Evolutionary conservation across 2,888 invertebrate species (phyloP), one percentile per base, ranked within the genome.

Genomic region (Aspidapion aeneum): DNA sequence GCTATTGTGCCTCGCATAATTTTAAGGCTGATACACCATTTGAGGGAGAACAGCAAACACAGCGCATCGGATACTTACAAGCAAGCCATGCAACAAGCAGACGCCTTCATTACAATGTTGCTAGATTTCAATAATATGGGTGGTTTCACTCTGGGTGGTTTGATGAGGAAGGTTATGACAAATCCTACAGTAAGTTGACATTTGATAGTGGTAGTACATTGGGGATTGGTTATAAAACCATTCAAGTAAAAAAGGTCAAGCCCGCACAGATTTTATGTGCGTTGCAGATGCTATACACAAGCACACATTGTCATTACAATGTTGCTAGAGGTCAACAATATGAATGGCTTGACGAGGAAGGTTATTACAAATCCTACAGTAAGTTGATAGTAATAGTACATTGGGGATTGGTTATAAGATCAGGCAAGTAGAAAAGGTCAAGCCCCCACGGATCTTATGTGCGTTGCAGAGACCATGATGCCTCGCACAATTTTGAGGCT

Each of bases 41-140:
- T 98, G 73, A 85, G 97, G 70, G 94, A 95, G 77, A 90, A 92
- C 80, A 71, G 72, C 60, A 69, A 69, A 61, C 66, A 62, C 48
- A 68, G 67, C 17, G 60, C 68, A 1, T 76, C 88, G 3, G 88
- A 90, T 75, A 85, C 85, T 62, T 87, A 88, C 75, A 84, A 86
- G 69, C 72, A 72, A 50, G 90, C 91, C 20, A 91, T 95, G 69
- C 89, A 90, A 75, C 91, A 93, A 74, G 93, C 94, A 63, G 95
- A 96, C 78, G 86, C 87, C 64, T 96, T 90, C 81, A 87, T 96
- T 64, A 89, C 90, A 70, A 94, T 97, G 90, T 82, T 98, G 65
- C 90, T 96, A 81, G 94, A 95, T 77, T 87, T 96, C 73, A 96
- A 96, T 82, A 94, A 94, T 76, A 94, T 97, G 94, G 98, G 98